Percentiles rank a stretch among this genome's conserved stretches.
These are phyloP conservation scores for Podargus strigoides DNA, from an alignment of 2,797 vertebrate genomes.

Conservation along the genomic window DNA sequence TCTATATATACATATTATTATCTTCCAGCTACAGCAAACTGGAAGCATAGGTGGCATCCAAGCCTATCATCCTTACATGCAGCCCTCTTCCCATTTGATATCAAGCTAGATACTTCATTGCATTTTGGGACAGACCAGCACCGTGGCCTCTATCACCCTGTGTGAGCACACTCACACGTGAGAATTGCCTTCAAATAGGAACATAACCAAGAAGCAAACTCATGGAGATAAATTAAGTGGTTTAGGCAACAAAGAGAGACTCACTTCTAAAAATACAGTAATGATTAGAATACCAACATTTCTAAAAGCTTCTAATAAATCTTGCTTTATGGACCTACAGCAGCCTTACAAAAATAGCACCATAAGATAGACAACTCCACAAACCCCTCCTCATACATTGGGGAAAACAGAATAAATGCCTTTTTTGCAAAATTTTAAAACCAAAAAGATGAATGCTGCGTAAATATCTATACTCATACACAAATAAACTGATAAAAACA, in stretches of 20 bases:
- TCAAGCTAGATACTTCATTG: neutral
- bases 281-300: neutral
- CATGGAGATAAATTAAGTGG: neutral
- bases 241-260: neutral
- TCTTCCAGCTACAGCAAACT: neutral
- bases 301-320: conserved; percentile 8
- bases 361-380: neutral
- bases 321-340: conserved; percentile 27
- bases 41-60: neutral
- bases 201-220: neutral
- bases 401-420: neutral
- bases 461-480: neutral
- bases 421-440: neutral
- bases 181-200: neutral
- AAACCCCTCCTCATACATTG: neutral
- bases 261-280: neutral
- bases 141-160: neutral
- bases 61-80: neutral
- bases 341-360: neutral
- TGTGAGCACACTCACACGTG: neutral
- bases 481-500: neutral
- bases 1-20: neutral
- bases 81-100: neutral
- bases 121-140: neutral
- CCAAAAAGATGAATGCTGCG: neutral